Conservation (phyloP, 2,797 vertebrate genomes). For the Amazonetta brasiliensis region DNA sequence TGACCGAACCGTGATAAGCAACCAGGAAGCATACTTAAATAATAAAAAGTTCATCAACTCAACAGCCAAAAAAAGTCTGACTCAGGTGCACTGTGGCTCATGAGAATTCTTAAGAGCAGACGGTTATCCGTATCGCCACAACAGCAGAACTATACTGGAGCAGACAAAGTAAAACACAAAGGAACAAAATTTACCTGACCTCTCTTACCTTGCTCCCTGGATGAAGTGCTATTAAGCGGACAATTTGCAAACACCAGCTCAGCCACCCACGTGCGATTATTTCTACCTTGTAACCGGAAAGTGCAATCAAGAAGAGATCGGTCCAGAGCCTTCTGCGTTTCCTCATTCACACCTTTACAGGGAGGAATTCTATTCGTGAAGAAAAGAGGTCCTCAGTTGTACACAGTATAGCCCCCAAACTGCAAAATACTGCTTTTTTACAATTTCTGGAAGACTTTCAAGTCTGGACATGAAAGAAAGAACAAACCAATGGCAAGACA, state of each 20-base stretch:
- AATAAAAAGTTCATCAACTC: neutral
- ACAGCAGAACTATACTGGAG: neutral
- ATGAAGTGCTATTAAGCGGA: slow-evolving; percentile 93
- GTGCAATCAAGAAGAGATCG: slow-evolving; percentile 97
- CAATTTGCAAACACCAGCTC: slow-evolving; percentile 97
- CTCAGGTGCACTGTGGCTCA: neutral
- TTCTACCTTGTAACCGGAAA: slow-evolving; percentile 96
- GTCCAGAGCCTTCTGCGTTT: slow-evolving; percentile 92
- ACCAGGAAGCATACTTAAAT: neutral
- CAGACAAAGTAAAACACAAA: neutral
- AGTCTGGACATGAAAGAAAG: neutral
- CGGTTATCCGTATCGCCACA: neutral
- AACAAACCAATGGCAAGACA: neutral
- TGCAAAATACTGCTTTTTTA: neutral
- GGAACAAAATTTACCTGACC: neutral
- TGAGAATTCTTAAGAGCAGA: neutral
- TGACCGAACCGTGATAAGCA: neutral
- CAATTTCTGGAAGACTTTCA: neutral
- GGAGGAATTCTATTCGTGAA: slow-evolving; percentile 87
- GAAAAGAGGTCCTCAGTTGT: neutral
- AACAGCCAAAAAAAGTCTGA: neutral
- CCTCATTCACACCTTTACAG: slow-evolving; percentile 92
- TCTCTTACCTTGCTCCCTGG: slow-evolving; percentile 92
- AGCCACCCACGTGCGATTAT: slow-evolving; percentile 98
- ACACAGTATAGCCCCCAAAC: slow-evolving; percentile 6